These are phyloP conservation scores for Drosophila suzukii DNA, from an alignment of 1,140 invertebrate genomes.

Conservation along the genomic window DNA sequence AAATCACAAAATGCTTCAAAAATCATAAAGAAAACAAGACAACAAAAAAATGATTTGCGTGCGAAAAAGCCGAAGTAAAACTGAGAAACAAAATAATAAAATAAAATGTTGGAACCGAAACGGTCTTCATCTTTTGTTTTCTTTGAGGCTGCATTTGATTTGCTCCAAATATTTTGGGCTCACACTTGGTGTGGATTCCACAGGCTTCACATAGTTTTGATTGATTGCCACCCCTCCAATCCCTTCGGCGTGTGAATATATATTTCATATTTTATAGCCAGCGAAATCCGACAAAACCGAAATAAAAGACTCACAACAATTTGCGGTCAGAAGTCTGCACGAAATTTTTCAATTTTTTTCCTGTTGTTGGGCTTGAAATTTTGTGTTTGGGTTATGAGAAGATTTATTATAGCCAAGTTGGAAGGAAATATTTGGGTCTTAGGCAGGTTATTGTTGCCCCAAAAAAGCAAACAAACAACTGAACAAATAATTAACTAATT, in stretches of 20 bases:
- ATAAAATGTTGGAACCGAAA: constrained; percentile 19
- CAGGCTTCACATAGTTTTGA: constrained; percentile 68
- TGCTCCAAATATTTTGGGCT: constrained; percentile 76
- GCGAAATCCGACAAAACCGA: constrained; percentile 20
- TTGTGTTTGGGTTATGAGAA: constrained; percentile 44
- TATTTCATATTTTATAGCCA: constrained; percentile 77
- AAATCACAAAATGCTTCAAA: constrained; percentile 30
- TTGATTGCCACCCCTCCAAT: constrained; percentile 64
- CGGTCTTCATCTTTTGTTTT: constrained; percentile 34
- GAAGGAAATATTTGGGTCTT: constrained; percentile 51
- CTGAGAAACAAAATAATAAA: constrained; percentile 26
- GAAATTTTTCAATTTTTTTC: constrained; percentile 64
- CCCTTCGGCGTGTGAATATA: constrained; percentile 72
- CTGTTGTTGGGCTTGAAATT: constrained; percentile 18
- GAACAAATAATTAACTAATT: constrained; percentile 48
- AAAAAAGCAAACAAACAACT: neutral
- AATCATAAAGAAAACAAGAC: constrained; percentile 1
- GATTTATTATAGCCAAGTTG: constrained; percentile 66
- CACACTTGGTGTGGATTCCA: constrained; percentile 68
- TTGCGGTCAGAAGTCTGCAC: constrained; percentile 74
- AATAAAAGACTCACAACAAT: constrained; percentile 35
- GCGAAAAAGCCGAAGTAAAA: constrained; percentile 62
- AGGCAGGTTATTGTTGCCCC: constrained; percentile 13
- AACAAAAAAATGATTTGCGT: constrained; percentile 69
- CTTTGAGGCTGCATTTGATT: constrained; percentile 68